phyloP scores from a whole-genome alignment of 2,888 invertebrate genomes.

The Drosophila buzzatii region DNA sequence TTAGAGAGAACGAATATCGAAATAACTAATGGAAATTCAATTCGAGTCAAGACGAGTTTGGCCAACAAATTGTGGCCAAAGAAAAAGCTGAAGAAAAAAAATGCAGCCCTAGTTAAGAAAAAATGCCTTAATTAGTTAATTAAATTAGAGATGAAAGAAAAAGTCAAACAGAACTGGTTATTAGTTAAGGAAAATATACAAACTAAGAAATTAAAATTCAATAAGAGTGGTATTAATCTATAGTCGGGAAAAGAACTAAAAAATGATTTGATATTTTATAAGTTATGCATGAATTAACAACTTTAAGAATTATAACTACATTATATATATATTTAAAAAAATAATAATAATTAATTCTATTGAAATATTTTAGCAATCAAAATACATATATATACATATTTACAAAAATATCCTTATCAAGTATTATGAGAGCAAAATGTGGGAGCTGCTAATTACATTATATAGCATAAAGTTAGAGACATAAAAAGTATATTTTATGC shows the following conservation, averaged over 20 bases:
- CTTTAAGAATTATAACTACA: too few species aligned
- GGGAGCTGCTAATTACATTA: not conserved
- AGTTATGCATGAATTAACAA: not conserved
- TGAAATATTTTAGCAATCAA: too few species aligned
- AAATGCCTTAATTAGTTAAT: constrained; percentile 1
- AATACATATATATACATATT: not conserved
- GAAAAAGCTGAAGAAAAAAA: not conserved
- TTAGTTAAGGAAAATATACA: not conserved
- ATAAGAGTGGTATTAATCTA: not conserved
- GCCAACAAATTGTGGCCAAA: not conserved
- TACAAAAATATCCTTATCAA: constrained; percentile 18
- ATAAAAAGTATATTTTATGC: constrained; percentile 4
- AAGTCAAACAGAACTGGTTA: not conserved
- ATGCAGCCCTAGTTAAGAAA: not conserved
- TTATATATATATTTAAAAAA: too few species aligned
- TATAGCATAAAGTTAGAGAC: not conserved
- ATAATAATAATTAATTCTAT: too few species aligned
- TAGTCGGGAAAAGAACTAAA: not conserved
- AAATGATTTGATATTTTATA: not conserved
- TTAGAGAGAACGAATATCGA: constrained; percentile 19
- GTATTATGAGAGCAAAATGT: constrained; percentile 34
- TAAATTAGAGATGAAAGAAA: not conserved
- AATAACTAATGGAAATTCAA: constrained; percentile 12
- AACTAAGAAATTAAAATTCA: not conserved
- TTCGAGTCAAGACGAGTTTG: constrained; percentile 9